Base-by-base conservation (phyloP, 2,888 invertebrate genomes). In the Dexiosoma caninum region DNA sequence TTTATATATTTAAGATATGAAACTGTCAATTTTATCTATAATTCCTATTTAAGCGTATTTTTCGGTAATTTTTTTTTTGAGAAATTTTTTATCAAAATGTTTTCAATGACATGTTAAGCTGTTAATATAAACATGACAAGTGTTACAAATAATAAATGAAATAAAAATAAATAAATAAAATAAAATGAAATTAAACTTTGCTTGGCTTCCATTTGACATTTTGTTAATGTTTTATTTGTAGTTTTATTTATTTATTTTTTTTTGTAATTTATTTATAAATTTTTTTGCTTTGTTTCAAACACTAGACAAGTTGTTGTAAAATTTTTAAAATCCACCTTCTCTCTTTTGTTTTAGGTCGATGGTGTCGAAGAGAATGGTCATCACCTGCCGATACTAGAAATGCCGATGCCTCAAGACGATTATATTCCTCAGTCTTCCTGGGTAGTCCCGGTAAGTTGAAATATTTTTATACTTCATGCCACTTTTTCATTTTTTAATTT, bases 291-390 rank as follows among this genome's bases (percentile, higher is more conserved):
- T 30, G 5, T 16, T 6, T 27, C 30, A 16, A 51, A 21, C 42
- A 14, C 32, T 66, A 57, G 4, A 32, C 14, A 37, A 37, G 7
- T 75, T 71, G 10, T 64, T 81, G 40, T 49, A 19, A 60, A 32
- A 23, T 51, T n/a, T 78, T 67, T 69, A 51, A 69, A n/a, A 35
- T 51, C 5, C 9, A 23, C 6, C 72, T 55, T 64, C 14, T 70
- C 14, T 66, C 10, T n/a, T 62, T 44, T 32, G 5, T 93, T 93
- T 10, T 93, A 96, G 96, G 96, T 91, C 96, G 96, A 93, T 96
- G 96, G 96, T 96, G 96, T 93, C 93, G 96, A 91, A 94, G 96
- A 91, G 96, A 96, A 91, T 96, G 96, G 96, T 95, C 95, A 86
- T 95, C 95, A 86, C 95, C 95, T 86, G 95, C 94, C 86, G 96